phyloP scores from a whole-genome alignment of 2,113 vertebrate species.

The Chaenogobius annularis region DNA sequence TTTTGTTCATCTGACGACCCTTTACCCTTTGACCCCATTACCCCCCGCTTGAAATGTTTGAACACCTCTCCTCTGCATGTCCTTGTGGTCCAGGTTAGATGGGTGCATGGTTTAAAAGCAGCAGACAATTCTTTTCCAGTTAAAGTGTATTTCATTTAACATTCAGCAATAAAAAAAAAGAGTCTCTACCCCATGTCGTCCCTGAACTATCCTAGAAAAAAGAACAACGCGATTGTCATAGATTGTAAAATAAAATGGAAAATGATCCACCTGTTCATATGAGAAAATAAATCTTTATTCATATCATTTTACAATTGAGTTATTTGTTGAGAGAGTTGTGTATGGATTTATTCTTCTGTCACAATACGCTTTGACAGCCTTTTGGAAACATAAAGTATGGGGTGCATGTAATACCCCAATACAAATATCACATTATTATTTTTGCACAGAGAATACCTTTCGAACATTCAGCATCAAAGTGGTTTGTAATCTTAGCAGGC shows the following conservation, averaged over 20 bases:
- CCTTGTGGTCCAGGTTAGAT: conserved; percentile 96
- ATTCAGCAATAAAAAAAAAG: conserved; percentile 96
- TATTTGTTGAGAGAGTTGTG: conserved; percentile 58
- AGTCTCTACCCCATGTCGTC: conserved; percentile 76
- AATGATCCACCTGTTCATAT: conserved; percentile 84
- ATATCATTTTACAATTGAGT: conserved; percentile 81
- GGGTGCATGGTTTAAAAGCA: conserved; percentile 97
- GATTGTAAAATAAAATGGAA: conserved; percentile 85
- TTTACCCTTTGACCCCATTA: conserved; percentile 28
- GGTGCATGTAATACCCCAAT: not conserved
- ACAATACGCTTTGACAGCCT: not conserved
- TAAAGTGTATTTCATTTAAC: conserved; percentile 93
- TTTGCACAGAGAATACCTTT: not conserved
- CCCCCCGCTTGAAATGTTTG: conserved; percentile 76
- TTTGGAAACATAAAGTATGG: not conserved
- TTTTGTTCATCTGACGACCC: conserved; percentile 53
- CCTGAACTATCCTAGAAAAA: conserved; percentile 88
- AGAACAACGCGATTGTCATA: conserved; percentile 89
- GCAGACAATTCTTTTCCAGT: conserved; percentile 90
- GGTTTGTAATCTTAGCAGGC: not conserved
- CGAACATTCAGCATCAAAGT: not conserved
- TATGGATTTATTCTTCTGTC: conserved; percentile 15
- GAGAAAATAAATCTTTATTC: conserved; percentile 90
- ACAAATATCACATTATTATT: not conserved
- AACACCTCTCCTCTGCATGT: conserved; percentile 92